Base-by-base conservation (phyloP, 2,113 vertebrate species). In the Mastomys coucha region DNA sequence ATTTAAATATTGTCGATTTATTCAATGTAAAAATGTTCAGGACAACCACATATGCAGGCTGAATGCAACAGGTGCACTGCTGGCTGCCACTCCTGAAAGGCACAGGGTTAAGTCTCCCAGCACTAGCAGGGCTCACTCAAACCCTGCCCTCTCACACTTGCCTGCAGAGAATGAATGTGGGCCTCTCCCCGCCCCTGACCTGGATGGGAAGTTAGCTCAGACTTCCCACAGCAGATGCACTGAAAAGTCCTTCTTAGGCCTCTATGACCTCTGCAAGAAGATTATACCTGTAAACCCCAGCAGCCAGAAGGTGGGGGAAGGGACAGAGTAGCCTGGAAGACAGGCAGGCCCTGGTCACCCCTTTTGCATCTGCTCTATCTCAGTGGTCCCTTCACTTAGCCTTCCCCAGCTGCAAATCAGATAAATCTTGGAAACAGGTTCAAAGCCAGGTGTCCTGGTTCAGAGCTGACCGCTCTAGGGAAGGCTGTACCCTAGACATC, bases 271-370 rank as follows among this genome's bases (percentile, higher is more conserved):
- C 65, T 53, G 51, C 91, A 96, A 97, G 91, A 89, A 96, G 97
- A 97, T 97, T 97, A 97, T n/a, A 91, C 78, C 75, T 94, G 93
- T 73, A 97, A 98, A 97, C 96, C 97, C 91, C 60, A 5, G 4
- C 1, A 73, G 92, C 88, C 89, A 56, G 60, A 7, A 7, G 12
- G 6, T 67, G 91, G 89, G 77, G 95, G 81, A 36, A 80, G 92
- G 94, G 73, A 60, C 31, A 31, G 39, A n/a, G 10, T 39, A 39
- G 89, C 2, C 5, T 8, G 49, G 39, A 31, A 11, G 36, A 24
- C n/a, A 2, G 10, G 7, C 31, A 65, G 7, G 69, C 4, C 1
- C 36, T 2, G 3, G 19, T 6, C 0, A 0, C 63, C n/a, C 31
- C 20, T 7, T 4, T 12, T 53, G 22, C 13, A 13, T 19, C n/a